Base-by-base conservation (phyloP, 2,113 vertebrate species). In the Mormoops blainvillei region DNA sequence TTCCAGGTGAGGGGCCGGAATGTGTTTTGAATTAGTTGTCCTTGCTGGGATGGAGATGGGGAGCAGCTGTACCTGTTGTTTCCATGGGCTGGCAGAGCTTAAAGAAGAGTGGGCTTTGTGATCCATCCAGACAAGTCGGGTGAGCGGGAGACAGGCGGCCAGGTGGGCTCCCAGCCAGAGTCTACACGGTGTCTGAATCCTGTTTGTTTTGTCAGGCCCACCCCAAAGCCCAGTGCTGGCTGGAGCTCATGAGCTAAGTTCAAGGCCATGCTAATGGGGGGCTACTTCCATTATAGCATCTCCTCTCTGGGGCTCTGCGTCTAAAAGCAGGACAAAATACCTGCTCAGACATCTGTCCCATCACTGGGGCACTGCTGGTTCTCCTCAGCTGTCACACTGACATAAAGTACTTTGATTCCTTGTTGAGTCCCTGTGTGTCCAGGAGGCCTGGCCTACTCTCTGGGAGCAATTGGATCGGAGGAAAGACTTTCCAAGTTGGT, bases 221-320 rank as follows among this genome's bases (percentile, higher is more conserved):
- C 16, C 19, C 43, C 58, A n/a, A 33, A 61, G 36, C 16, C 6
- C 3, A 0, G 63, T 43, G 33, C 45, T 90, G 38, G 80, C 11
- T 38, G 80, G 36, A 70, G 33, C 11, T 73, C 14, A 15, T 7
- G 10, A 22, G 61, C 81, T 48, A 67, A 38, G 24, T 22, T 33
- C 7, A 36, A 76, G 28, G 45, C 38, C 1, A 0, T 26, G 41
- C 0, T 13, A 12, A 2, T 2, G 20, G 19, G 26, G 38, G 45
- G 33, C 54, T 18, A 61, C 43, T 82, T n/a, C 22, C 52, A 14
- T n/a, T 33, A 33, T 82, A 38, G 26, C 13, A 31, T 63, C 50
- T 43, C 26, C 58, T 61, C n/a, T 50, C 70, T 54, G 70, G 18
- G 33, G 65, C 38, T 56, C 81, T 38, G 63, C 50, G 63, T 15